Base-by-base conservation (phyloP, 2,113 vertebrate genomes). In the Tenrec ecaudatus region DNA sequence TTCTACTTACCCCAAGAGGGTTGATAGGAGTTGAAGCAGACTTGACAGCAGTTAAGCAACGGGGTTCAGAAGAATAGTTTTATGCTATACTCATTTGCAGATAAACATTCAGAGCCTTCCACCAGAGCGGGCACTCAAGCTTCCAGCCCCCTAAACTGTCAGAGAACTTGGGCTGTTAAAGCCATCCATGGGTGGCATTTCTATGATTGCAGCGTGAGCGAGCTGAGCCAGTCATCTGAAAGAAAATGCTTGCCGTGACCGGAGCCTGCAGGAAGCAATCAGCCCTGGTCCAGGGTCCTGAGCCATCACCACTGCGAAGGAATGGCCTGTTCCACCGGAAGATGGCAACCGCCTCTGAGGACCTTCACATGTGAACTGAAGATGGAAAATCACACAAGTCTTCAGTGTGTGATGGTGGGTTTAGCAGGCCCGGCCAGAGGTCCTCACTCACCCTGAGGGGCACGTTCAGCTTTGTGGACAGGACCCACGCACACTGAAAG, bases 301-400 rank as follows among this genome's bases (percentile, higher is more conserved):
- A 64, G 73, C 33, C 17, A 33, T 69, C 53, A 77, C 58, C 19
- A 20, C 7, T 60, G 36, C 20, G 53, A 69, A 64, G 76, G 75
- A 78, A 79, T n/a, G 29, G 33, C 53, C 43, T 80, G 3, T 88
- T 88, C 76, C 83, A 31, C 12, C 16, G 29, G 38, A 77, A 60
- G 33, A 89, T n/a, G 66, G 58, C 19, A 17, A 80, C 82, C 87
- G 82, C 23, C 31, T 57, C 71, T 58, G 64, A 94, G 66, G 53
- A 76, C 64, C 89, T 90, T 64, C 85, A 82, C 82, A 64, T 69
- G 38, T 20, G 16, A 85, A 90, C 22, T 31, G 14, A 89, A 83
- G 36, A 58, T 27, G 75, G 71, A 43, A 66, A 43, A 66, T 10
- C 58, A 23, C 3, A 19, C 23, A 62, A 64, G 29, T 60, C 43